Base-by-base conservation (phyloP, 2,113 vertebrate genomes). In the Dicerorhinus sumatrensis region DNA sequence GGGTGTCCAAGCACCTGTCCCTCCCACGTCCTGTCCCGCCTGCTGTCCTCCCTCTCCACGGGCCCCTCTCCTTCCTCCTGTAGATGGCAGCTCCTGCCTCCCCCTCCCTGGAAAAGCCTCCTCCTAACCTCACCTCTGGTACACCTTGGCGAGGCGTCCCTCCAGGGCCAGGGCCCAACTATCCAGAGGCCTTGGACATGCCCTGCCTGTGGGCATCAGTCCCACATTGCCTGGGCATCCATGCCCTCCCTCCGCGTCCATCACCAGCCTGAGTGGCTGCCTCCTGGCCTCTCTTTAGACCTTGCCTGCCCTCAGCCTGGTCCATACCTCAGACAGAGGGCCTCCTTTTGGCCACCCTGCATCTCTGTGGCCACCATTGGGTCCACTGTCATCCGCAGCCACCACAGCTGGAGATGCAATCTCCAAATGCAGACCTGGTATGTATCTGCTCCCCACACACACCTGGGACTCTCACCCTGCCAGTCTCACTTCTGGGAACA, bases 351-450 rank as follows among this genome's bases (percentile, higher is more conserved):
- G 13, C 33, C 39, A 6, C 27, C 51, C 48, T 12, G 25, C 16
- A 12, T 13, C 62, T 46, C 23, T 7, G 48, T 11, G 11, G 48
- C 48, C 48, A 48, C 48, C 48, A 48, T 48, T 48, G 48, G 48
- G 48, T 48, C 48, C 8, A 48, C 48, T 48, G 48, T 48, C 48
- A 48, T 48, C 48, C 48, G 17, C 2, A 18, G 65, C 72, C 8
- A 14, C 42, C 13, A 6, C 3, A 27, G 48, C 8, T 29, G 16
- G 31, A n/a, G 69, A 42, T 1, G 23, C 21, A 2, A 1, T 17
- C 39, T 21, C 76, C 1, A 42, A 29, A 12, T 27, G 31, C 9
- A 23, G 10, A 12, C 27, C 5, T 5, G 2, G 16, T 0, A 16
- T 10, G 13, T 14, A 23, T 25, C 20, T 0, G 6, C 18, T 6